phyloP scores from a whole-genome alignment of 2,888 invertebrate genomes.

The Idaea dimidiata region DNA sequence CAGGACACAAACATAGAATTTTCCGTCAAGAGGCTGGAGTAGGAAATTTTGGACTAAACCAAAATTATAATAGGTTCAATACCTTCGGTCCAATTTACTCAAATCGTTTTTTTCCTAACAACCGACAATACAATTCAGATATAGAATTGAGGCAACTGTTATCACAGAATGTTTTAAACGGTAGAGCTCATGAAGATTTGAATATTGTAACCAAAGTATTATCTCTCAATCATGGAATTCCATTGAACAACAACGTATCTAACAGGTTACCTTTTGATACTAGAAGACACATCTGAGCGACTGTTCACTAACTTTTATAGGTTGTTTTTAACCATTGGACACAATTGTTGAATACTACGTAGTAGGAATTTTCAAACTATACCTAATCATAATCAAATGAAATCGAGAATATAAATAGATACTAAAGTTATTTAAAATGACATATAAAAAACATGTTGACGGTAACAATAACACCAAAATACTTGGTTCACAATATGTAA shows the following conservation, averaged over 20 bases:
- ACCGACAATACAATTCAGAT: slow-evolving; percentile 68
- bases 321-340: background rate
- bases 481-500: too few relatives aligned
- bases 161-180: slow-evolving; percentile 84
- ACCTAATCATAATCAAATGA: background rate
- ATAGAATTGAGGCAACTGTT: slow-evolving; percentile 84
- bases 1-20: slow-evolving; percentile 63
- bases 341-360: background rate
- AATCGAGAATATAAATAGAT: too few relatives aligned
- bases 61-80: slow-evolving; percentile 62
- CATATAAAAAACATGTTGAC: background rate
- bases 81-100: slow-evolving; percentile 51
- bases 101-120: slow-evolving; percentile 55
- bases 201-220: slow-evolving; percentile 91
- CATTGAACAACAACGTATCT: slow-evolving; percentile 65
- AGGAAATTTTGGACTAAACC: slow-evolving; percentile 83
- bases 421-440: background rate
- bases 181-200: slow-evolving; percentile 85
- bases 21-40: slow-evolving; percentile 81
- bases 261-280: slow-evolving; percentile 70
- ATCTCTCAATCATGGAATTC: slow-evolving; percentile 88
- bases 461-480: too few relatives aligned
- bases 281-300: slow-evolving; percentile 51
- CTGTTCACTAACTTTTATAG: background rate
- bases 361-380: background rate